Evolutionary conservation across 1,140 invertebrate genomes (phyloP), one percentile per base, ranked within the genome.

Genomic region (Nebria ingens): DNA sequence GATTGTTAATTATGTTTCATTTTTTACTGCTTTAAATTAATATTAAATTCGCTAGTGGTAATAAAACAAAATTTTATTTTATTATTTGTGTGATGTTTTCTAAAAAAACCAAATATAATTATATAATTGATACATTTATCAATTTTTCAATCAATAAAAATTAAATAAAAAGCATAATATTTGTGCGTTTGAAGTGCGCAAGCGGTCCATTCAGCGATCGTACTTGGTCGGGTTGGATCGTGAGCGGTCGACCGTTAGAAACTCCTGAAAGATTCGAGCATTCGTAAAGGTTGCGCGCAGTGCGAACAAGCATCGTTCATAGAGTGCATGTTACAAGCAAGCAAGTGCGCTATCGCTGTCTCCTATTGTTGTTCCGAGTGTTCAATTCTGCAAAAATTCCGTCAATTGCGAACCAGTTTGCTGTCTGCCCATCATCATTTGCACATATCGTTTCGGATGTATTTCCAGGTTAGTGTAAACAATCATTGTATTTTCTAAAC

Each of bases 1-100:
- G 15, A 45, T 45, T 45, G 40, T 45, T 45, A 45, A 12, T 45
- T 45, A 45, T 45, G 40, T 45, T 45, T 45, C n/a, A n/a, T n/a
- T 34, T 45, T 45, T 45, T 45, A 45, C 40, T 45, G 40, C 40
- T 45, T 45, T 45, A n/a, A n/a, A n/a, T n/a, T 45, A 45, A 45
- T 45, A 45, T 45, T 45, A 17, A 45, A 34, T 45, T 4, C 17
- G 40, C 40, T 45, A 45, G 17, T 45, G 40, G 15, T 45, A 45
- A 17, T 4, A 45, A 34, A 45, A 45, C 17, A 45, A 12, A 45
- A 45, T 45, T 45, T 45, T 45, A 45, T 45, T 45, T 12, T 17
- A 45, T 45, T 45, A 45, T 45, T 45, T 45, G 40, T 45, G 17
- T 12, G 9, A 45, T 45, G 15, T 45, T 6, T 45, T 45, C 15